Conservation (phyloP, 2,797 vertebrate species). For the Scyliorhinus canicula region DNA sequence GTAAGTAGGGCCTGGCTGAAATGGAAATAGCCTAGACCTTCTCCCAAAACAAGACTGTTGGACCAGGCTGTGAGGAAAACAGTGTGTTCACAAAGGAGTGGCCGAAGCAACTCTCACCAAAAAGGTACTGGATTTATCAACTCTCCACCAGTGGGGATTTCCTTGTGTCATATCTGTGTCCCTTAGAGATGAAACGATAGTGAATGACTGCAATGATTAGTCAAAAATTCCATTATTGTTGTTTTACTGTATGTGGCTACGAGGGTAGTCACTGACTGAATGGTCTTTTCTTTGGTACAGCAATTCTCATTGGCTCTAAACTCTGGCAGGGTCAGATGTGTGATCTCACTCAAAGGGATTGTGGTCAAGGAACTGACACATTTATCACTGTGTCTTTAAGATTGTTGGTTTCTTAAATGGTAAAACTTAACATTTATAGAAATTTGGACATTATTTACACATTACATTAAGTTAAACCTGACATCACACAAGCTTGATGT, state of each 20-base stretch:
- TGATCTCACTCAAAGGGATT: background rate
- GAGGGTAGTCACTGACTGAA: background rate
- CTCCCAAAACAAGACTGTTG: no score
- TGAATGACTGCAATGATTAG: background rate
- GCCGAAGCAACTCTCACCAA: background rate
- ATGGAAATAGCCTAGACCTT: background rate
- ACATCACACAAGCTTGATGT: background rate
- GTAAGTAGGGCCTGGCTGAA: background rate
- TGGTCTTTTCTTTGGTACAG: background rate
- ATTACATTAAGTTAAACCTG: background rate
- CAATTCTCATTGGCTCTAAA: background rate
- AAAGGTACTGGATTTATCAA: background rate
- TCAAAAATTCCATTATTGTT: conserved; percentile 4
- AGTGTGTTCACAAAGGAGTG: no score
- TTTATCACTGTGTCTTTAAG: background rate
- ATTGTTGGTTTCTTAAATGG: background rate
- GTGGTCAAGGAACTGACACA: background rate
- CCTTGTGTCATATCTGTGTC: background rate
- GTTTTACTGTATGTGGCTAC: background rate
- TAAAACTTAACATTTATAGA: background rate
- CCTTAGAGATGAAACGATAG: background rate
- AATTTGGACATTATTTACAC: background rate
- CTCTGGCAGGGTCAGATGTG: background rate
- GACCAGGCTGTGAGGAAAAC: no score
- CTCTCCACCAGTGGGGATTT: background rate